phyloP scores from a whole-genome alignment of 2,888 invertebrate species.

The Tenthredo scrophulariae region DNA sequence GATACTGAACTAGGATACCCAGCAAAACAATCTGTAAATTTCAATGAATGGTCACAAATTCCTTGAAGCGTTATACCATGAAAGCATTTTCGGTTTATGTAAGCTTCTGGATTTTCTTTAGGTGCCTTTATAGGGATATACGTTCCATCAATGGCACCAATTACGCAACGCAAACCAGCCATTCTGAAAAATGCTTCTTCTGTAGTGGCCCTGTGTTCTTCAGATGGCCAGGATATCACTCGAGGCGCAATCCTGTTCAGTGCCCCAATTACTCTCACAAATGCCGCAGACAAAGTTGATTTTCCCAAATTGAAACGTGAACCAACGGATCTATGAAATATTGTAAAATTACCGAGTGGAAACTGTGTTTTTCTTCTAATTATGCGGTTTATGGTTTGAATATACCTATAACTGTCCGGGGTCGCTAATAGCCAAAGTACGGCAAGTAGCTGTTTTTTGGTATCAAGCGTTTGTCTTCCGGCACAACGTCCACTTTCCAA shows the following conservation, averaged over 20 bases:
- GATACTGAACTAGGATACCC: conserved; percentile 55
- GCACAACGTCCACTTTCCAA: neutral
- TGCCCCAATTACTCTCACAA: conserved; percentile 44
- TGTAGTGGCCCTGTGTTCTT: neutral
- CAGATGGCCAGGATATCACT: conserved; percentile 28
- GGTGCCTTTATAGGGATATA: conserved; percentile 54
- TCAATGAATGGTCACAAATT: conserved; percentile 50
- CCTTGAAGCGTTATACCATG: conserved; percentile 53
- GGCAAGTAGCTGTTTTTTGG: neutral
- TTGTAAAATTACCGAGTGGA: neutral
- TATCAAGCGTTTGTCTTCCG: neutral
- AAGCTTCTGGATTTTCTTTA: conserved; percentile 49
- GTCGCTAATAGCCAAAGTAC: neutral
- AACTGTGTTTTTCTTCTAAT: neutral
- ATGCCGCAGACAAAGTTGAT: conserved; percentile 48
- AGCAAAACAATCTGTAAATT: conserved; percentile 53
- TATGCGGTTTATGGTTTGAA: too few species aligned
- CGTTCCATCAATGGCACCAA: conserved; percentile 51
- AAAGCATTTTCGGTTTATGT: conserved; percentile 52
- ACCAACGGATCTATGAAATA: conserved; percentile 47
- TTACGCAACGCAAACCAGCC: conserved; percentile 5
- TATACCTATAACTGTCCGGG: neutral
- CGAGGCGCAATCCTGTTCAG: conserved; percentile 45
- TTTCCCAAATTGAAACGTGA: conserved; percentile 50
- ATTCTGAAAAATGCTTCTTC: conserved; percentile 28